These are phyloP conservation scores for Ceratosolen solmsi DNA, from an alignment of 1,140 invertebrate species.

Conservation along the genomic window DNA sequence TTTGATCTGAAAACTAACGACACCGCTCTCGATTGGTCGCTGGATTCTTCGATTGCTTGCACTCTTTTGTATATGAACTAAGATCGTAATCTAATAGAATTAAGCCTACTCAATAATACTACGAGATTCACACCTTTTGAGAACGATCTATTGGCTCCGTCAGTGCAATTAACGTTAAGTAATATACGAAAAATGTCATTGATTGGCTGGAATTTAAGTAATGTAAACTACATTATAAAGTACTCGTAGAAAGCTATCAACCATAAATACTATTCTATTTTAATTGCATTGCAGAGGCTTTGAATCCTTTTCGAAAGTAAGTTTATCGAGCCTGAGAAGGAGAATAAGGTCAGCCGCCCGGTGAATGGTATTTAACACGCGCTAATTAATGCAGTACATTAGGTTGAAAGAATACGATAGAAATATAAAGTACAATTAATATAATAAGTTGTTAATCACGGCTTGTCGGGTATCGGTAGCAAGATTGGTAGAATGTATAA, in stretches of 20 bases:
- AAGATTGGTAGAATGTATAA: constrained; percentile 58
- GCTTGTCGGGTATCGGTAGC: constrained; percentile 71
- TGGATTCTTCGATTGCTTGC: constrained; percentile 73
- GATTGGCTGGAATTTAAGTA: not conserved
- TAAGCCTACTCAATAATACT: constrained; percentile 23
- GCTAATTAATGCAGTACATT: constrained; percentile 48
- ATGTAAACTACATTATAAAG: not conserved
- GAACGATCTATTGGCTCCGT: constrained; percentile 7
- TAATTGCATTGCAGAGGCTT: constrained; percentile 22
- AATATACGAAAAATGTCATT: not conserved
- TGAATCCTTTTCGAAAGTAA: constrained; percentile 29
- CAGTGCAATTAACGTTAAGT: constrained; percentile 22
- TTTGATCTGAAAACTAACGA: constrained; percentile 69
- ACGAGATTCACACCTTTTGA: constrained; percentile 18
- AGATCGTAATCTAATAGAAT: constrained; percentile 32
- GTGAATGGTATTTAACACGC: constrained; percentile 49
- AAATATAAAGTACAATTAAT: constrained; percentile 55
- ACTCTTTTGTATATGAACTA: constrained; percentile 56
- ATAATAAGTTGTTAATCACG: constrained; percentile 65
- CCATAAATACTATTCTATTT: not conserved
- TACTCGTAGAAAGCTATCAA: not conserved
- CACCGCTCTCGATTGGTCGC: constrained; percentile 71
- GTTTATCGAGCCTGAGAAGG: not conserved
- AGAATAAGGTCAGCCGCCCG: constrained; percentile 43
- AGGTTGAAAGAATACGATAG: constrained; percentile 51